phyloP scores from a whole-genome alignment of 1,140 invertebrate genomes.

The Trypoxylus dichotomus region DNA sequence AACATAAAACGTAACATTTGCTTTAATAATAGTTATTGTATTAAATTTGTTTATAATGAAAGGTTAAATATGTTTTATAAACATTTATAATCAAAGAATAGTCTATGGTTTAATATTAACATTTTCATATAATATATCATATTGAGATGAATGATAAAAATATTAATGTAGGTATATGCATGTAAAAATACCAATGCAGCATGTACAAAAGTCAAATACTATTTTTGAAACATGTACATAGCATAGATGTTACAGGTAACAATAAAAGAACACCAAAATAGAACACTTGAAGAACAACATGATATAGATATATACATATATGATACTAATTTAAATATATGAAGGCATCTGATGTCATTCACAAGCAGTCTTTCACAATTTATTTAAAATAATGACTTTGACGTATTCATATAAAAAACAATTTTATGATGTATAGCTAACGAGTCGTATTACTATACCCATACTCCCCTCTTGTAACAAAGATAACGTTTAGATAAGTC shows the following conservation, averaged over 20 bases:
- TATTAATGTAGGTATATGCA: not conserved
- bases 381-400: not conserved
- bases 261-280: not conserved
- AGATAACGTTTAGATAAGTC: not conserved
- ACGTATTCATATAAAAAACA: not conserved
- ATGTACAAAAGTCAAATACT: not conserved
- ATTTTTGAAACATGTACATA: not conserved
- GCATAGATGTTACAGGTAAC: not conserved
- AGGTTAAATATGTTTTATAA: not conserved
- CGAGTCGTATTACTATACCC: not conserved
- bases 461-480: not conserved
- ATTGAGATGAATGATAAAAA: not conserved
- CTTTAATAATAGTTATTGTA: too few species aligned
- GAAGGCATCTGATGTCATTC: slow-evolving; percentile 21
- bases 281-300: not conserved
- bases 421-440: not conserved
- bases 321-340: not conserved
- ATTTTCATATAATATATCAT: not conserved
- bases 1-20: too few species aligned
- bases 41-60: too few species aligned
- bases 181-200: not conserved
- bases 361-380: slow-evolving; percentile 23
- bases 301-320: not conserved
- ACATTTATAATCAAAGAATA: not conserved
- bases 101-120: not conserved